A percentile compares a stretch with the other conserved stretches of the same genome.
Evolutionary conservation across 2,888 invertebrate species (phyloP).

Genomic region (Helicoverpa assulta): DNA sequence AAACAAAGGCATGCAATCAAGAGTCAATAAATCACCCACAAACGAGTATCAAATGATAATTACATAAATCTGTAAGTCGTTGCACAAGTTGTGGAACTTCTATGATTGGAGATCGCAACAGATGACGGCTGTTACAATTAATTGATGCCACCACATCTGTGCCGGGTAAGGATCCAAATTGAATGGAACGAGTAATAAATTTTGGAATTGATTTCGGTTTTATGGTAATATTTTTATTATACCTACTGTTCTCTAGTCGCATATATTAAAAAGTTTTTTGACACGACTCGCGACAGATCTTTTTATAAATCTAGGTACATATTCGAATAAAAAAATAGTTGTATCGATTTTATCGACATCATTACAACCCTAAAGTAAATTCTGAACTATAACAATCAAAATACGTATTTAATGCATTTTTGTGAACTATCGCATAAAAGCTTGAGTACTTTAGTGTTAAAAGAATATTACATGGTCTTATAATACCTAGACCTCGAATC

Average conservation of each 20-base stretch:
- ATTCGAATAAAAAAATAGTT: no score
- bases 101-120: constrained; percentile 55
- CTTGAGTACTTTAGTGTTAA: no score
- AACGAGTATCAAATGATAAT: constrained; percentile 42
- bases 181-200: constrained; percentile 44
- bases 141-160: constrained; percentile 60
- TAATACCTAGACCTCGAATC: neutral
- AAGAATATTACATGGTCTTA: neutral
- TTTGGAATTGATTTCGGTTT: constrained; percentile 40
- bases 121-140: constrained; percentile 55
- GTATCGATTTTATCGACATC: no score
- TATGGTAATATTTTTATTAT: constrained; percentile 26
- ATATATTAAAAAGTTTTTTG: no score
- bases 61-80: constrained; percentile 47
- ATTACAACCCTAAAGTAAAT: no score
- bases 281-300: no score
- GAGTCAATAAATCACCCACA: constrained; percentile 33
- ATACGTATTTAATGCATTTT: no score
- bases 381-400: no score
- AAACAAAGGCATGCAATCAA: constrained; percentile 21
- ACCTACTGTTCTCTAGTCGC: neutral
- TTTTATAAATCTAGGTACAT: no score
- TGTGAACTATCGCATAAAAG: no score
- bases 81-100: constrained; percentile 55
- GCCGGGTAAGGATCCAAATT: constrained; percentile 44